Evolutionary conservation across 2,113 vertebrate genomes (phyloP).

Genomic region (Oreochromis spilurus): DNA sequence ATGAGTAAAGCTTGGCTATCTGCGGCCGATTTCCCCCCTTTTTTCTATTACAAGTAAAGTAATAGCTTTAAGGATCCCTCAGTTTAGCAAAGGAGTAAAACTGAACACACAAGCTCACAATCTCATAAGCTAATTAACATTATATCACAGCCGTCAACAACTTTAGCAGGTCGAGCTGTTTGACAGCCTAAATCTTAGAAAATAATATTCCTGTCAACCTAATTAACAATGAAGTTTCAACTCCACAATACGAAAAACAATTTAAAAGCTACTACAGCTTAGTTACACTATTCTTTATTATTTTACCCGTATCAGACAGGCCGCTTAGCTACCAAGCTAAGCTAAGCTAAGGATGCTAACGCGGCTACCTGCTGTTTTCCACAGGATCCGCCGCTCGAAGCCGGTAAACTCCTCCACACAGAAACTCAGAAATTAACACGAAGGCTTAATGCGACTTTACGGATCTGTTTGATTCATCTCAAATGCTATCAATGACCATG

Average conservation of each 20-base stretch:
- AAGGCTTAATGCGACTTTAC: neutral
- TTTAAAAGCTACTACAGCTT: neutral
- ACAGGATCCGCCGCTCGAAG: neutral
- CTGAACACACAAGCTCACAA: neutral
- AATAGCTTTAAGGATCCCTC: neutral
- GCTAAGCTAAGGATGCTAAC: conserved; percentile 45
- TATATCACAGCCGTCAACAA: neutral
- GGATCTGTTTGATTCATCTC: neutral
- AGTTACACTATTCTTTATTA: neutral
- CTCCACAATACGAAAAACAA: neutral
- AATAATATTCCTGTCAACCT: neutral
- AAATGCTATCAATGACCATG: neutral
- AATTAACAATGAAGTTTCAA: neutral
- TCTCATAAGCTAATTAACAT: neutral
- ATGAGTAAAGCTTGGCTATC: neutral
- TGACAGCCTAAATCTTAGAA: neutral
- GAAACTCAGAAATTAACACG: neutral
- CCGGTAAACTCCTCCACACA: neutral
- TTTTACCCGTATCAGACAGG: neutral
- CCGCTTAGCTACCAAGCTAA: neutral
- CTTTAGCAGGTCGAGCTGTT: neutral
- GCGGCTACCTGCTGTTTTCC: conserved; percentile 18
- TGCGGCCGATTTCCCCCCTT: neutral
- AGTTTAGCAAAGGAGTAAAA: neutral
- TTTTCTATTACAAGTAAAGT: neutral